Base-by-base conservation (phyloP, 1,140 invertebrate genomes). In the Neodiprion pinetum region DNA sequence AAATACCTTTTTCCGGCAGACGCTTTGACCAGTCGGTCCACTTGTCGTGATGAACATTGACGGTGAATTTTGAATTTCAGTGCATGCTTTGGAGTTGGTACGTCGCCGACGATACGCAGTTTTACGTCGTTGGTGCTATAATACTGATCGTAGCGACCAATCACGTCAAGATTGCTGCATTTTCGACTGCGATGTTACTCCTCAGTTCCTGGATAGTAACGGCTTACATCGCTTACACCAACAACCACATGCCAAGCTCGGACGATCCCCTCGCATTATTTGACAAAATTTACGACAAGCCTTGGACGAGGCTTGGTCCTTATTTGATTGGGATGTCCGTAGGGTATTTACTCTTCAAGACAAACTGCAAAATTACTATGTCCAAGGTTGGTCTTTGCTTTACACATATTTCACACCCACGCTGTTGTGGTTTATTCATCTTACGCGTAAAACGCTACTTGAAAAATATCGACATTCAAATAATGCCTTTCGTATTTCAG, bases 11-110 rank as follows among this genome's bases (percentile, higher is more conserved):
- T 65, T 14, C 4, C 61, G 17, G 7, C 1, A 65, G 1, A 65
- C 61, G 4, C 17, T 14, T 14, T 65, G 12, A 65, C 61, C 7
- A 17, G 53, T n/a, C 10, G 10, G n/a, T n/a, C n/a, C n/a, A 12
- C 28, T 53, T 65, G 11, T 70, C 67, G 14, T 69, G 47, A 17
- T 14, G 40, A 77, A 40, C 28, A 40, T 40, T 40, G 28, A 40
- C 28, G 28, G 1, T 1, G 28, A 40, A 3, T 80, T 48, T 82
- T 81, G 76, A 72, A 78, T 90, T 91, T 11, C 86, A 96, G 95
- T 96, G 95, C 80, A 96, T 96, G 94, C 81, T 95, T 40, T 96
- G 95, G 95, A 96, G 94, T 88, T 96, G 95, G 95, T 96, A 96
- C 80, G 85, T 96, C n/a, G 94, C 95, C 0, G 94, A 96, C 77